Conservation (phyloP, 2,888 invertebrate genomes). For the Oxytorus armatus region DNA sequence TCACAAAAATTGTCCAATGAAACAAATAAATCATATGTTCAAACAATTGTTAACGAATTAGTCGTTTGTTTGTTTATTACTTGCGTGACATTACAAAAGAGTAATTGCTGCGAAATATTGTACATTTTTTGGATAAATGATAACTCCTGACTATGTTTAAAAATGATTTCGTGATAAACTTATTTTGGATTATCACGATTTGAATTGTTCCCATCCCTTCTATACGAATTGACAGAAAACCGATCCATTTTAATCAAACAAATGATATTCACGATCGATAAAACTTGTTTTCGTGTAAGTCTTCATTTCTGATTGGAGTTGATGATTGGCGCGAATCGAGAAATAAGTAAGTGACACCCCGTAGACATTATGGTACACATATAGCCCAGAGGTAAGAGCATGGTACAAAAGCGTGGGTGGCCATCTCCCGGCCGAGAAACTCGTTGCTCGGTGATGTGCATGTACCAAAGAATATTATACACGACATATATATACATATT, state of each 20-base stretch:
- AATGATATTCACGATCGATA: neutral
- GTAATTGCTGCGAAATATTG: no score
- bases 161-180: no score
- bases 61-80: no score
- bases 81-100: no score
- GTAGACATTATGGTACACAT: slow-evolving; percentile 21
- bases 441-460: slow-evolving; percentile 9
- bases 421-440: slow-evolving; percentile 66
- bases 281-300: neutral
- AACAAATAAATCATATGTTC: no score
- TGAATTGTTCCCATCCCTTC: no score
- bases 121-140: no score
- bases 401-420: slow-evolving; percentile 71
- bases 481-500: slow-evolving; percentile 6
- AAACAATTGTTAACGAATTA: no score
- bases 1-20: no score
- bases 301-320: neutral
- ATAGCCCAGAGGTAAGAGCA: neutral
- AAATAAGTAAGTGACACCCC: slow-evolving; percentile 17
- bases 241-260: neutral
- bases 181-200: no score
- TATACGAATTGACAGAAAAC: no score
- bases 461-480: slow-evolving; percentile 21
- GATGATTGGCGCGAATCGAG: slow-evolving; percentile 1
- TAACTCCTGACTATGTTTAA: no score